These are phyloP conservation scores for Andrena dorsata DNA, from an alignment of 2,888 invertebrate species.

Conservation along the genomic window DNA sequence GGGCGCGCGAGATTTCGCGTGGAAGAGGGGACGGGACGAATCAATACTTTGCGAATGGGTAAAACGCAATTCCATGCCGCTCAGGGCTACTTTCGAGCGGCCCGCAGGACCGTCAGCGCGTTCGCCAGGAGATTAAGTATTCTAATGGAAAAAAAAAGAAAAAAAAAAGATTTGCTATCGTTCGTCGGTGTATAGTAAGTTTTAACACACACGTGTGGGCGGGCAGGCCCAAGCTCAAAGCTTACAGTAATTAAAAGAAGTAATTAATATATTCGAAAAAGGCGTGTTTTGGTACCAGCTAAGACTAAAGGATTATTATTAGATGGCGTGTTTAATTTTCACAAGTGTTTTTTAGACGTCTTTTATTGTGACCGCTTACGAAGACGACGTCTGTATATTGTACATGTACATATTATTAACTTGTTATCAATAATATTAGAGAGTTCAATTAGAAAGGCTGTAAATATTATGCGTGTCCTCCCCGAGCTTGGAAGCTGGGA, in stretches of 20 bases:
- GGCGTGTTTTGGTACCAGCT: constrained; percentile 54
- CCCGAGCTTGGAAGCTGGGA: neutral
- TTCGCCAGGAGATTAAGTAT: constrained; percentile 23
- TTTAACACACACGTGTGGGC: constrained; percentile 54
- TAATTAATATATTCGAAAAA: constrained; percentile 58
- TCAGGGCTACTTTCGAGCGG: neutral
- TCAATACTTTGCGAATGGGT: neutral
- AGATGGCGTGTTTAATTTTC: constrained; percentile 68
- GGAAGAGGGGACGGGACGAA: neutral
- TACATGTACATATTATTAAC: constrained; percentile 76
- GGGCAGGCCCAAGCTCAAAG: constrained; percentile 79
- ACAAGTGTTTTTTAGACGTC: constrained; percentile 72
- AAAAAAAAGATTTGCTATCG: constrained; percentile 45
- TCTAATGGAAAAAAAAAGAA: constrained; percentile 9
- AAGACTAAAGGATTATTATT: constrained; percentile 61
- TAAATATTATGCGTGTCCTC: constrained; percentile 42
- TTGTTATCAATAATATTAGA: constrained; percentile 76
- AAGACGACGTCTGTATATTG: constrained; percentile 68
- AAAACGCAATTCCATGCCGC: neutral
- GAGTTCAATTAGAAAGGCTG: constrained; percentile 78
- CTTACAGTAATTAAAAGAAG: constrained; percentile 79
- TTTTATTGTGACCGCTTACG: constrained; percentile 75
- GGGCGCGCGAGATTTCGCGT: neutral
- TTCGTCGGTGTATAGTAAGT: constrained; percentile 53
- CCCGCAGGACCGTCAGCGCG: constrained; percentile 49